Base-by-base conservation (phyloP, 2,888 invertebrate species). In the Lymantria monacha region DNA sequence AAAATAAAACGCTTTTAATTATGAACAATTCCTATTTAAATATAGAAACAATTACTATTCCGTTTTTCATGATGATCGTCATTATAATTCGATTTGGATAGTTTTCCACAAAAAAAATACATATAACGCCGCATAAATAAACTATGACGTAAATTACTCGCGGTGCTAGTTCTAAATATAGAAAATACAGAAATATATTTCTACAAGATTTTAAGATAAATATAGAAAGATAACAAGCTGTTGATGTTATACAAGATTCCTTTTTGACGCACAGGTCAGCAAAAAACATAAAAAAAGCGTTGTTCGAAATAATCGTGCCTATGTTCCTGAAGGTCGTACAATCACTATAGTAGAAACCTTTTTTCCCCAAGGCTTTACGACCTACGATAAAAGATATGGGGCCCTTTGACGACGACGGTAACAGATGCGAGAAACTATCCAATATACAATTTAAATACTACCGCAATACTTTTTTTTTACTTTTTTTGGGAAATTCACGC, bases 401-500 rank as follows among this genome's bases (percentile, higher is more conserved):
- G 51, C 55, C 51, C 53, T 63, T 62, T 66, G 55, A 66, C 51
- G 52, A 59, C 53, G 15, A 42, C 7, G 66, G 55, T 46, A 59
- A 57, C 66, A 66, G 63, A 63, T 59, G 63, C 50, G 55, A 51
- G 47, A 56, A 49, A 47, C 41, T 40, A 57, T 57, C 47, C 42
- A 48, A 53, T 53, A 55, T 55, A 62, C 42, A 51, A 59, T 61
- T 49, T 43, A 36, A 55, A 48, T 53, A 53, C 40, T 44, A 40
- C 44, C 11, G 36, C 41, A 42, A 42, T 48, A 52, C 45, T 48
- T 45, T 52, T 36, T 30, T 48, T 38, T 22, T 40, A 44, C 22
- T 22, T 22, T 22, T n/a, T 22, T 22, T 22, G 22, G 3, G 22
- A 22, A 22, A 22, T 22, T 22, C 3, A 22, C 22, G 5, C 22